These are phyloP conservation scores for Athalia rosae DNA, from an alignment of 2,888 invertebrate genomes.

Conservation along the genomic window DNA sequence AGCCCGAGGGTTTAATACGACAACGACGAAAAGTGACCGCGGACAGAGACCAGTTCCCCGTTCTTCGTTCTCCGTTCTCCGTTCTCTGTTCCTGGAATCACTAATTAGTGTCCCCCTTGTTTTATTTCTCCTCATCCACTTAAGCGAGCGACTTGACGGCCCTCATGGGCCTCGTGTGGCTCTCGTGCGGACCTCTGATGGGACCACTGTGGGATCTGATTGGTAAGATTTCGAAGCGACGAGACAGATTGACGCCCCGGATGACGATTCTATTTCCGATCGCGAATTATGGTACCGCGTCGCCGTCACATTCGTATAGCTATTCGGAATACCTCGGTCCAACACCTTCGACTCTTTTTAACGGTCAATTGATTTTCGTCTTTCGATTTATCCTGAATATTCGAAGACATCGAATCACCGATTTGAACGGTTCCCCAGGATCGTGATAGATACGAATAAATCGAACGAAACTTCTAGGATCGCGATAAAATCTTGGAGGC, in stretches of 20 bases:
- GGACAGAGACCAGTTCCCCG: conserved; percentile 19
- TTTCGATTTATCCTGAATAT: background rate
- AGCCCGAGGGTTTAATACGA: conserved; percentile 16
- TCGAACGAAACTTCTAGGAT: background rate
- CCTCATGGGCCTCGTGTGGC: conserved; percentile 26
- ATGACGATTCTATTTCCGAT: conserved; percentile 61
- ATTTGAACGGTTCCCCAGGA: too few relatives aligned
- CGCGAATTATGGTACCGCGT: background rate
- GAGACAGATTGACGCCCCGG: conserved; percentile 66
- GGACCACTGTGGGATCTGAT: conserved; percentile 43
- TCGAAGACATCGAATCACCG: too few relatives aligned
- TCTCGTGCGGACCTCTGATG: conserved; percentile 42
- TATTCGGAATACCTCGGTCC: background rate
- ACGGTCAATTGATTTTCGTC: background rate
- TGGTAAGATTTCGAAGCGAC: conserved; percentile 46
- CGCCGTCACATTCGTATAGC: background rate
- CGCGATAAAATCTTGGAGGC: conserved; percentile 42
- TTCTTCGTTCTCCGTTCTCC: conserved; percentile 60
- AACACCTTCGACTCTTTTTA: background rate
- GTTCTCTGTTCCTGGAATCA: conserved; percentile 72
- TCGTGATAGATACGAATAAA: too few relatives aligned
- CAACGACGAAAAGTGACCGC: conserved; percentile 31
- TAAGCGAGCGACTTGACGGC: conserved; percentile 51
- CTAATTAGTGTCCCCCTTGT: conserved; percentile 72
- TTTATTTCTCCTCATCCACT: conserved; percentile 64